Evolutionary conservation across 1,140 invertebrate species (phyloP), one percentile per base, ranked within the genome.

Genomic region (Caenorhabditis briggsae): DNA sequence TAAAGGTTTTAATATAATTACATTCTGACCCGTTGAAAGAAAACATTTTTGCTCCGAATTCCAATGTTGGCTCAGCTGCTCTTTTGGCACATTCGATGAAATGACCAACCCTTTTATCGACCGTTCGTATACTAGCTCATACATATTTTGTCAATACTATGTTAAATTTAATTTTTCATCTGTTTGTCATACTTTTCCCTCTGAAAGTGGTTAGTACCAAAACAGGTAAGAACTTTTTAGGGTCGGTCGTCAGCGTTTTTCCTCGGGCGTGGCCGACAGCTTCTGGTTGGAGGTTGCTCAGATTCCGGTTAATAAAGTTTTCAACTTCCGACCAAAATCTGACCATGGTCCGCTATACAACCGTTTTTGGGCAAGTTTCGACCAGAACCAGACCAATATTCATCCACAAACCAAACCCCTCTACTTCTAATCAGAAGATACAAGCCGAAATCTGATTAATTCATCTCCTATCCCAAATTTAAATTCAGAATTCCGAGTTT

Each of bases 401-500:
- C 33, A 33, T 33, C 33, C 3, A 33, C 33, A 33, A 33, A 1
- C 33, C 33, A 33, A 33, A 1, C 33, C 33, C 33, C 33, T 33
- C 33, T 33, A 33, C 3, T 33, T 33, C 1, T 33, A 33, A 33
- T 3, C 33, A 33, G 33, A 33, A 33, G 33, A 2, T 33, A 33
- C 33, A 33, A 33, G 33, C 33, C 33, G 33, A 33, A 33, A 33
- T n/a, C n/a, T n/a, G 3, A 33, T 33, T 33, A 33, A 3, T 33
- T 33, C 3, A 9, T 46, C 20, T 43, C 33, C 9, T 43, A 46
- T 46, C n/a, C 58, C 18, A 20, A 20, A 7, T 14, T 43, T n/a
- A 1, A 20, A 70, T 70, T 46, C 14, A 78, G 70, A 78, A 14
- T 78, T 50, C n/a, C 70, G 70, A 50, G 12, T 78, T 23, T 78